phyloP scores from a whole-genome alignment of 2,797 vertebrate genomes.

The Hybognathus amarus region DNA sequence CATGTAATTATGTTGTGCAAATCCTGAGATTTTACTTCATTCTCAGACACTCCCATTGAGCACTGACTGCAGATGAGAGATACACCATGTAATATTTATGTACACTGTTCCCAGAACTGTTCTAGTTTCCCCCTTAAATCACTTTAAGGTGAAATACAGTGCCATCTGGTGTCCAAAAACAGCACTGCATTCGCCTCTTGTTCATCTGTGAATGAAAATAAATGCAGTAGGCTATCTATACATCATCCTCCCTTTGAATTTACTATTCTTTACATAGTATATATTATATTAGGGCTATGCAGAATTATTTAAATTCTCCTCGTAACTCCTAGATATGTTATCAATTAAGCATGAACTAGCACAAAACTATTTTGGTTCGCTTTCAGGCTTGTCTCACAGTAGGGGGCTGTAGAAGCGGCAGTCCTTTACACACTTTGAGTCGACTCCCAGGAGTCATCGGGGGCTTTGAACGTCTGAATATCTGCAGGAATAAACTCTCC shows the following conservation, averaged over 20 bases:
- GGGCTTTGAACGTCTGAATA: conserved; percentile 36
- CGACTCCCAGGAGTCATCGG: conserved; percentile 11
- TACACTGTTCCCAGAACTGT: conserved; percentile 2
- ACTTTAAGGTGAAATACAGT: conserved; percentile 26
- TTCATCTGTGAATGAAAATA: neutral
- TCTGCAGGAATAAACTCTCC: conserved; percentile 26
- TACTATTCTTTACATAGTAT: conserved; percentile 20
- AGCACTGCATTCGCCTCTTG: neutral
- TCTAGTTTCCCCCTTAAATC: neutral
- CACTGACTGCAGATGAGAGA: conserved; percentile 28
- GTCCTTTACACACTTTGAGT: conserved; percentile 5
- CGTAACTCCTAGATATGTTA: neutral
- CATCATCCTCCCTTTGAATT: neutral
- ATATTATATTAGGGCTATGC: too few relatives aligned
- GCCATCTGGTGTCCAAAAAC: conserved; percentile 41
- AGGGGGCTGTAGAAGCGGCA: conserved; percentile 9
- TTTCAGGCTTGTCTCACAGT: conserved; percentile 43
- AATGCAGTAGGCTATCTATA: neutral
- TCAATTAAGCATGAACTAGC: conserved; percentile 38
- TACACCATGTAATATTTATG: neutral
- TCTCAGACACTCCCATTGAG: neutral
- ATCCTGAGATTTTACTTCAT: neutral
- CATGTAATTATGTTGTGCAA: neutral
- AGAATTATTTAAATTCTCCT: too few relatives aligned
- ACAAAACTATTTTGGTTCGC: conserved; percentile 15